Evolutionary conservation across 2,888 invertebrate genomes (phyloP).

Genomic region (Lasioglossum lativentre): DNA sequence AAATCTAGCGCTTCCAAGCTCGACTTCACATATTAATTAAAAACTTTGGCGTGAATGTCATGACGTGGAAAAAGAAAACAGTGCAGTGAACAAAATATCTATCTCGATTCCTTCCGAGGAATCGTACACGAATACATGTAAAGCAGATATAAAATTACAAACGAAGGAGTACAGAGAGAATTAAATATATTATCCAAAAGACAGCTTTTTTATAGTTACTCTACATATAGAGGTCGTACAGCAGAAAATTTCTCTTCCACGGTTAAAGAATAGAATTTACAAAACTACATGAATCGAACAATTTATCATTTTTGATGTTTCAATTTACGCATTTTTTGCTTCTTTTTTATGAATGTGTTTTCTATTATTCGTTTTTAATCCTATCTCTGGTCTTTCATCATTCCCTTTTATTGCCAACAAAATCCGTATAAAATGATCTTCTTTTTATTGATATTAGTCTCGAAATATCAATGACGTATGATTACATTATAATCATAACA

Average conservation of each 20-base stretch:
- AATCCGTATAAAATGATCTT: conserved; percentile 64
- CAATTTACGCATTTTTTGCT: conserved; percentile 11
- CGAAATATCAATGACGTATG: conserved; percentile 73
- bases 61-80: conserved; percentile 34
- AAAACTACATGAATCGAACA: conserved; percentile 33
- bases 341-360: not conserved
- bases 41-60: conserved; percentile 48
- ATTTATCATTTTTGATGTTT: too few species aligned
- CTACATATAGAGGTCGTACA: conserved; percentile 47
- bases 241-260: conserved; percentile 54
- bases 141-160: conserved; percentile 57
- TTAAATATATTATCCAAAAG: conserved; percentile 63
- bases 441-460: conserved; percentile 74
- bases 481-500: conserved; percentile 75
- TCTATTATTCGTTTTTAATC: conserved; percentile 17
- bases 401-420: conserved; percentile 58
- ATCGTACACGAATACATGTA: conserved; percentile 44
- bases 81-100: conserved; percentile 32
- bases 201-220: conserved; percentile 49
- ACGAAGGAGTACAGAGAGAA: conserved; percentile 56
- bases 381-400: conserved; percentile 17
- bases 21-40: conserved; percentile 38
- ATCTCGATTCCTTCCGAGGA: conserved; percentile 43
- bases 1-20: conserved; percentile 45
- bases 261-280: conserved; percentile 39